These are phyloP conservation scores for Paralichthys olivaceus DNA, from an alignment of 2,113 vertebrate species.

Conservation along the genomic window DNA sequence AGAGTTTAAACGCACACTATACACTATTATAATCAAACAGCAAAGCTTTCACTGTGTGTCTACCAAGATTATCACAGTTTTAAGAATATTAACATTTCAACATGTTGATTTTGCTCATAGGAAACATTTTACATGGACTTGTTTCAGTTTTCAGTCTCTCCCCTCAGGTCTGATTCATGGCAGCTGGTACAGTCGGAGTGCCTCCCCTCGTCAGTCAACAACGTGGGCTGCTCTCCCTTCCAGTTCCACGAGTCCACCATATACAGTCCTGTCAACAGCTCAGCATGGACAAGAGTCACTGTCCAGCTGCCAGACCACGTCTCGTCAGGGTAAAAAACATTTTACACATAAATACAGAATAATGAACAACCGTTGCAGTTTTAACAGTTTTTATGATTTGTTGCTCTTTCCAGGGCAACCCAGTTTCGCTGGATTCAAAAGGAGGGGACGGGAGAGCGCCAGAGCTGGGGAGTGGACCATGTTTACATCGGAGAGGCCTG, in stretches of 20 bases:
- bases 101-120: background rate
- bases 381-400: background rate
- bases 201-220: slow-evolving; percentile 95
- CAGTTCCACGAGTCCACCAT: slow-evolving; percentile 98
- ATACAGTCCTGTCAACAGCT: slow-evolving; percentile 96
- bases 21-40: no score
- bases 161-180: slow-evolving; percentile 92
- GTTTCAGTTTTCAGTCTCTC: slow-evolving; percentile 1
- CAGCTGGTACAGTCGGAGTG: slow-evolving; percentile 96
- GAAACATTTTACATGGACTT: background rate
- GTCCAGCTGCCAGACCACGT: slow-evolving; percentile 96
- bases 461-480: slow-evolving; percentile 96
- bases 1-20: no score
- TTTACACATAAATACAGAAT: background rate
- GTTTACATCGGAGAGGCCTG: slow-evolving; percentile 97
- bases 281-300: slow-evolving; percentile 93
- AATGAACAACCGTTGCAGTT: no score
- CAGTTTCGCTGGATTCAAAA: slow-evolving; percentile 99
- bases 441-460: slow-evolving; percentile 90
- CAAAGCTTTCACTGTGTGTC: no score
- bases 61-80: no score
- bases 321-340: slow-evolving; percentile 88
- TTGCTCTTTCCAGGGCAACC: slow-evolving; percentile 86
- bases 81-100: no score
- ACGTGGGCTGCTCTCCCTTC: slow-evolving; percentile 96